Evolutionary conservation across 2,888 invertebrate species (phyloP).

Genomic region (Netelia inedita): DNA sequence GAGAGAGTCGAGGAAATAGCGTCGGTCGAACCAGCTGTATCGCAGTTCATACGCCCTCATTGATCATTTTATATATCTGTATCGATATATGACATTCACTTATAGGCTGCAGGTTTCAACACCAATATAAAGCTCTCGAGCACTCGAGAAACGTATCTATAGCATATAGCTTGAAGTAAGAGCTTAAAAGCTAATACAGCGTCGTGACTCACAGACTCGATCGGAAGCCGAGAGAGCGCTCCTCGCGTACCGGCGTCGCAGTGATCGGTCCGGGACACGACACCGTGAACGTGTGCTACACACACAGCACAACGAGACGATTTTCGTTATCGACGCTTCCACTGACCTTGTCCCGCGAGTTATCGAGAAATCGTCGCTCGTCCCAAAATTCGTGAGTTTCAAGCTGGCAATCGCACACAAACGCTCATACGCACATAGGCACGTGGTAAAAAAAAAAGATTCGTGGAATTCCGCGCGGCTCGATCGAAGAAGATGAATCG

Average conservation of each 20-base stretch:
- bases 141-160: slow-evolving; percentile 21
- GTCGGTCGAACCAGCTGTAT: no score
- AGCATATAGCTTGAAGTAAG: slow-evolving; percentile 7
- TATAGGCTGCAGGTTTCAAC: neutral
- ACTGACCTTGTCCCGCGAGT: neutral
- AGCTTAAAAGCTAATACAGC: slow-evolving; percentile 59
- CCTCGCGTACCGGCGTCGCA: slow-evolving; percentile 40
- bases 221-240: slow-evolving; percentile 17
- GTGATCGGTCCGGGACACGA: slow-evolving; percentile 25
- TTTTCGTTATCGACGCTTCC: neutral
- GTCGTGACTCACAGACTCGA: slow-evolving; percentile 49
- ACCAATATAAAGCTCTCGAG: slow-evolving; percentile 35
- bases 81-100: neutral
- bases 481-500: no score
- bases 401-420: neutral
- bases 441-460: no score
- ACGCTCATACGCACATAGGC: no score
- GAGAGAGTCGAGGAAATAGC: no score
- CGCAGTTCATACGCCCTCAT: no score
- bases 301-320: neutral
- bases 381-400: slow-evolving; percentile 1
- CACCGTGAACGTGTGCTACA: neutral
- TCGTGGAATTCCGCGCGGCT: no score
- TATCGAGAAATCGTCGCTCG: neutral
- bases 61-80: neutral